Evolutionary conservation across 2,113 vertebrate species (phyloP), one percentile per base, ranked within the genome.

Genomic region (Mungos mungo): DNA sequence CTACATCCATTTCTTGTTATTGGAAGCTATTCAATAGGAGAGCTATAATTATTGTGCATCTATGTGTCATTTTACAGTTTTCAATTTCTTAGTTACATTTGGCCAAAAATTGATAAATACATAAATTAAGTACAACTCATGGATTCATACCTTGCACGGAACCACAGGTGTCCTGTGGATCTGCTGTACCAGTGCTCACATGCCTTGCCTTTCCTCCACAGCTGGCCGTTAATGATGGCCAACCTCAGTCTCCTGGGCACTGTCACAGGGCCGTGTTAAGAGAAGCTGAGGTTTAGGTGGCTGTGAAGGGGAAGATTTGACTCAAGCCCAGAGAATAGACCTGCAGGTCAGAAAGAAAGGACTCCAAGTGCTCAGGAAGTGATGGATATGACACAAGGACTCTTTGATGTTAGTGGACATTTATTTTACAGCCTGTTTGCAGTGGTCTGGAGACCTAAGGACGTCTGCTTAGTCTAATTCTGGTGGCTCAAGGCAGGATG

Each of bases 21-120:
- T 90, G 74, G 23, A 57, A 97, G 81, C 74, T 41, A 82, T 76
- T 90, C 88, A 79, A 0, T 23, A 41, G 63, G 31, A 41, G 3
- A 47, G 41, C 57, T 23, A 1, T 81, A 85, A 66, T 69, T 71
- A 57, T 35, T 90, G 71, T 79, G 77, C 68, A 16, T 82, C 82
- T 90, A n/a, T 15, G 27, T 63, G n/a, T 68, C 90, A 97, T 96
- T 95, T 35, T 23, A 41, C 47, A 74, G 10, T 1, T 93, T 87
- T 77, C 5, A 96, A 95, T 86, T 74, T 95, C 92, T 95, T 90
- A 92, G 71, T 93, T 96, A 84, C n/a, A 21, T 83, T 93, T 95
- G 76, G 52, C 25, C 33, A 47, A 92, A 97, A 92, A 91, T 83
- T 85, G 68, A 68, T 80, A 95, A 95, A 96, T 54, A 45, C 16